phyloP scores from a whole-genome alignment of 2,113 vertebrate species.

The Vireo altiloquus region DNA sequence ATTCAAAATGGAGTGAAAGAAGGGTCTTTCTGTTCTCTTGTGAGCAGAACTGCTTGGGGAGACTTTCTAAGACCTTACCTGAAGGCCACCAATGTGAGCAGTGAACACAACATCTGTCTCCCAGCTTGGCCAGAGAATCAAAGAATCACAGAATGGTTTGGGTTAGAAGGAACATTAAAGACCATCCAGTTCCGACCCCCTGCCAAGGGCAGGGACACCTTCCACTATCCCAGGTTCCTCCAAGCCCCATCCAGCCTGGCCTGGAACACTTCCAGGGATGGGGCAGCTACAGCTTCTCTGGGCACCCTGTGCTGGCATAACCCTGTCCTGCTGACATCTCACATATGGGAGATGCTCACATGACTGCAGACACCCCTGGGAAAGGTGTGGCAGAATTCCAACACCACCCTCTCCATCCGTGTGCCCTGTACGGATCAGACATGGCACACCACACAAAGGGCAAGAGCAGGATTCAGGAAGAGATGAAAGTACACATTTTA shows the following conservation, averaged over 20 bases:
- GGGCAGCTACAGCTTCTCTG: neutral
- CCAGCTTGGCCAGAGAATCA: neutral
- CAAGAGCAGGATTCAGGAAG: neutral
- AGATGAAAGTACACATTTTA: neutral
- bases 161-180: neutral
- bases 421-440: neutral
- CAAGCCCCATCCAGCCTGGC: accelerated
- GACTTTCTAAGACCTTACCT: neutral
- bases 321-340: neutral
- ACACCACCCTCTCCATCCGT: neutral
- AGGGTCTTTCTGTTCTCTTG: neutral
- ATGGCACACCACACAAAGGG: accelerated
- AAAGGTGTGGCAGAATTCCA: neutral
- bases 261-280: accelerated
- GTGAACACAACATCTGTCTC: accelerated
- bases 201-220: neutral
- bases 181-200: accelerated
- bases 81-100: accelerated
- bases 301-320: neutral
- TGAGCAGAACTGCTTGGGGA: neutral
- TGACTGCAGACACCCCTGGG: neutral
- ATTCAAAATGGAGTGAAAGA: neutral
- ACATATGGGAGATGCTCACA: accelerated
- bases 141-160: neutral
- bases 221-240: accelerated